These are phyloP conservation scores for Cetoscarus ocellatus DNA, from an alignment of 2,797 vertebrate genomes.

Conservation along the genomic window DNA sequence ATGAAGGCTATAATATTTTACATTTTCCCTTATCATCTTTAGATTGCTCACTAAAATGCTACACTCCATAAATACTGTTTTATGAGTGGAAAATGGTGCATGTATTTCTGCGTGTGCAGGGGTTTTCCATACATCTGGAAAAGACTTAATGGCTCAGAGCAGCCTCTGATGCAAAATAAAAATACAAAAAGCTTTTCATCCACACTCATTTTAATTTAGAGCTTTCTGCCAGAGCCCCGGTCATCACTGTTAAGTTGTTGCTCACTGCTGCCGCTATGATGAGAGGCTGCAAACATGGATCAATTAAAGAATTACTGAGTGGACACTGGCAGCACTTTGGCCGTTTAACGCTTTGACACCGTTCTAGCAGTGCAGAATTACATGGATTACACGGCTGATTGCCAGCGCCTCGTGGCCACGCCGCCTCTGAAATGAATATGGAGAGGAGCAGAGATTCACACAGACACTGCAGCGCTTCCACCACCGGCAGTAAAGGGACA, in stretches of 20 bases:
- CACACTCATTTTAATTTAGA: constrained; percentile 1
- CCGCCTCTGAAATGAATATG: constrained; percentile 56
- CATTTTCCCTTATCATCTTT: neutral
- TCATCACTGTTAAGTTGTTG: neutral
- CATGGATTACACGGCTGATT: constrained; percentile 66
- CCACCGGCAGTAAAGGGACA: constrained; percentile 2
- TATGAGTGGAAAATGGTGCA: neutral
- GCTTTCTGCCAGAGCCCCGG: constrained; percentile 28
- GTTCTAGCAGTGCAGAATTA: constrained; percentile 32
- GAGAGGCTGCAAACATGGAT: constrained; percentile 53
- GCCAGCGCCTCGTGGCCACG: constrained; percentile 52
- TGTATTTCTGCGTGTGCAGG: neutral
- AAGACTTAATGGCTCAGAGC: neutral
- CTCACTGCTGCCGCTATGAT: constrained; percentile 8
- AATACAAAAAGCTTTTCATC: neutral
- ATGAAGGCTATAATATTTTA: neutral
- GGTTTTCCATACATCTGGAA: neutral
- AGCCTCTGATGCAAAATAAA: neutral
- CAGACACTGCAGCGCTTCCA: constrained; percentile 10
- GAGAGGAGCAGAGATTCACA: constrained; percentile 30
- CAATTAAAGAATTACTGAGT: constrained; percentile 71
- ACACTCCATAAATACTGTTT: neutral
- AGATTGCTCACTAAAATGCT: neutral
- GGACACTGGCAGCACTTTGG: constrained; percentile 63
- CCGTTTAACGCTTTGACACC: constrained; percentile 74